Evolutionary conservation across 2,797 vertebrate genomes (phyloP), one percentile per base, ranked within the genome.

Genomic region (Pygocentrus nattereri): DNA sequence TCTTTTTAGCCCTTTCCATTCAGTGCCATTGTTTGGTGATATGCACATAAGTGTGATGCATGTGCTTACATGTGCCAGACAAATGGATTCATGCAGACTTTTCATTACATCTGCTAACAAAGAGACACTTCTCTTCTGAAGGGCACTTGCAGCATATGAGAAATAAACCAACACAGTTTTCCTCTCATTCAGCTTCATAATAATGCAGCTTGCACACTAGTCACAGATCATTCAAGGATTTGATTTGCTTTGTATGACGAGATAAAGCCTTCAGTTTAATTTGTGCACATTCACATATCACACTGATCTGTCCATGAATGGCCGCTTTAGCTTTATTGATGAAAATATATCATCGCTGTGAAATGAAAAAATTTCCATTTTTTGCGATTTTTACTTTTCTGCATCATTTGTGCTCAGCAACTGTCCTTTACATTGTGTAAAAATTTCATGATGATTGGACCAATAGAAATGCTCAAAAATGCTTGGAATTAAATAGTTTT

Each of bases 291-390:
- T 16, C 47, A 25, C 13, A 19, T 19, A 1, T 15, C n/a, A 16
- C 23, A 52, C 13, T 8, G 47, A 52, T 27, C 21, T 30, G 69
- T 21, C 6, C 6, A 19, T 71, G 47, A 71, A 50, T 52, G 47
- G 49, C 47, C 23, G 71, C 69, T 71, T 71, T 44, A 70, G 44
- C 19, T 70, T 19, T 71, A 7, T 44, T 69, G n/a, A 69, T 69
- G 69, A 52, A 71, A 30, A 50, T 23, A 19, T 50, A n/a, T n/a
- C n/a, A n/a, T n/a, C n/a, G n/a, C n/a, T n/a, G n/a, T n/a, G n/a
- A n/a, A n/a, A n/a, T n/a, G n/a, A n/a, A n/a, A n/a, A n/a, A n/a
- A n/a, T n/a, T n/a, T n/a, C n/a, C n/a, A n/a, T n/a, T n/a, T n/a
- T n/a, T n/a, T n/a, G n/a, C n/a, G n/a, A n/a, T n/a, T n/a, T n/a